These are phyloP conservation scores for Ditula angustiorana DNA, from an alignment of 2,888 invertebrate genomes.

Conservation along the genomic window DNA sequence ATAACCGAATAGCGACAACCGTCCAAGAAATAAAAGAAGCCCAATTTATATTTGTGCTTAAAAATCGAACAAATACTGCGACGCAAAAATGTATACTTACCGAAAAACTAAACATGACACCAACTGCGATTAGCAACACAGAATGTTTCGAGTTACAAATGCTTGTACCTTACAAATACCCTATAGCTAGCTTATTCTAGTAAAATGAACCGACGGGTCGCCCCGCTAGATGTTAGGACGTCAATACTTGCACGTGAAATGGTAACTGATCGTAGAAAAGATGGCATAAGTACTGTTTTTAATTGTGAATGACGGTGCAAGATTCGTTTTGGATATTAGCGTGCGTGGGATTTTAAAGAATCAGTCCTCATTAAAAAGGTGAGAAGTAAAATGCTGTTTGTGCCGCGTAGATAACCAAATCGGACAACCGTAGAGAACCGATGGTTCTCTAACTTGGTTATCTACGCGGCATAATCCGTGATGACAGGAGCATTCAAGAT, in stretches of 20 bases:
- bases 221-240: slow-evolving; percentile 25
- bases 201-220: slow-evolving; percentile 61
- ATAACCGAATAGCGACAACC: slow-evolving; percentile 63
- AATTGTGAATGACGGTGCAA: slow-evolving; percentile 27
- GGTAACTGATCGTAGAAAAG: slow-evolving; percentile 22
- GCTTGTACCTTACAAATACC: slow-evolving; percentile 53
- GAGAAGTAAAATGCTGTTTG: neutral
- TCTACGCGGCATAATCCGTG: too few relatives aligned
- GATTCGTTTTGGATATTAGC: neutral
- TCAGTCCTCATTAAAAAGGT: slow-evolving; percentile 9
- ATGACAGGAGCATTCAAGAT: neutral
- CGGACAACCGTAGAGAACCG: too few relatives aligned
- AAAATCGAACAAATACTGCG: slow-evolving; percentile 72
- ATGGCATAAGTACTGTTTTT: slow-evolving; percentile 47
- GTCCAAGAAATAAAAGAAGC: slow-evolving; percentile 65
- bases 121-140: slow-evolving; percentile 67
- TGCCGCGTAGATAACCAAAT: too few relatives aligned
- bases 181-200: slow-evolving; percentile 76
- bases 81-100: slow-evolving; percentile 55
- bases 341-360: neutral
- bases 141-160: slow-evolving; percentile 74
- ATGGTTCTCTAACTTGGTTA: too few relatives aligned
- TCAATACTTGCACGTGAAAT: slow-evolving; percentile 1
- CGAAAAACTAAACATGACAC: slow-evolving; percentile 49
- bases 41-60: slow-evolving; percentile 65